Evolutionary conservation across 2,888 invertebrate genomes (phyloP), one percentile per base, ranked within the genome.

Genomic region (Zeuzera pyrina): DNA sequence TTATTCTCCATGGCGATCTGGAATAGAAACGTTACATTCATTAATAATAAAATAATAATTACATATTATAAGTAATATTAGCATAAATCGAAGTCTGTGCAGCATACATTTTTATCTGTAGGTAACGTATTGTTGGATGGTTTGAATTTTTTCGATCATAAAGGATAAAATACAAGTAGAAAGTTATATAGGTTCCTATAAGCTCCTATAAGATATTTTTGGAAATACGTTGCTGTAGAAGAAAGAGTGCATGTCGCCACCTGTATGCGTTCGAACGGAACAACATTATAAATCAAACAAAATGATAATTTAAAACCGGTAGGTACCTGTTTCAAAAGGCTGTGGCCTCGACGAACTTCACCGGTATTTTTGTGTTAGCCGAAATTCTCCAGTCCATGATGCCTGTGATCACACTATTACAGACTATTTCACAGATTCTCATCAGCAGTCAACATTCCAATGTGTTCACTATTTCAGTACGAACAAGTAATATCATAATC

Each of bases 281-380:
- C 53, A 58, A 47, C 58, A 63, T 58, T 63, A 72, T 72, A 78
- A 79, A 77, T 78, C 74, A 76, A 78, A 78, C 69, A 74, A 77
- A 77, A 79, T 74, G 68, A 79, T 76, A 76, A 76, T 66, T 63
- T 64, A 76, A 79, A 83, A 83, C 81, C 78, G 78, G 81, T 83
- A 81, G 78, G 81, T 83, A 81, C 81, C 77, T 79, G 68, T 70
- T 76, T 74, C 54, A 77, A 78, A 79, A 74, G 69, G 53, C 64
- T 66, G 59, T 64, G 70, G 67, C 72, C 72, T 76, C 71, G 71
- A 62, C 64, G 56, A 60, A 64, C 70, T 77, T 76, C 74, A 74
- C 61, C 69, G 67, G 59, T 51, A 52, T 47, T 59, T 55, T 55
- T 56, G 53, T 47, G 56, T 54, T 58, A 56, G 60, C 57, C 69